Evolutionary conservation across 2,113 vertebrate genomes (phyloP).

Genomic region (Leuciscus idus): DNA sequence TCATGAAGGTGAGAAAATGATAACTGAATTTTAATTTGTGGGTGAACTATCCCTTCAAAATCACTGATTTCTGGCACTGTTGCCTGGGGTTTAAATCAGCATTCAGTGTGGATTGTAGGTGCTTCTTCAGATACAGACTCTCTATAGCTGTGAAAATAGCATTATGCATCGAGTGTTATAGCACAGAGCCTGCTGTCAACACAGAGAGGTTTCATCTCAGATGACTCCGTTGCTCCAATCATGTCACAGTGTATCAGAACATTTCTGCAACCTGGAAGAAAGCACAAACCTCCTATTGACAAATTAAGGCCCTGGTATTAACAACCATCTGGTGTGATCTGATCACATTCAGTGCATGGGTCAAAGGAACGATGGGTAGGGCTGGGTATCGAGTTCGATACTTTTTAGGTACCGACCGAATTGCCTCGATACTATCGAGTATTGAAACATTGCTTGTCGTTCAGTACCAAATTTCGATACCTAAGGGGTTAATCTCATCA

Average conservation of each 20-base stretch:
- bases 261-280: neutral
- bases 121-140: neutral
- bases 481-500: no score
- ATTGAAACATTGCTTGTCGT: no score
- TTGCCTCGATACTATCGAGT: no score
- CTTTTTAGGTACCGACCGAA: no score
- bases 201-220: neutral
- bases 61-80: neutral
- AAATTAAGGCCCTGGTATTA: neutral
- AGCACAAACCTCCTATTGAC: neutral
- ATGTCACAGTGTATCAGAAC: neutral
- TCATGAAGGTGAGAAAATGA: neutral
- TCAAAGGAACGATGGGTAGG: neutral
- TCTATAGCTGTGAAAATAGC: neutral
- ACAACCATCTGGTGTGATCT: neutral
- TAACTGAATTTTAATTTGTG: neutral
- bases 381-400: no score
- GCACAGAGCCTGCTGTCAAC: conserved; percentile 4
- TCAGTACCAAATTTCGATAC: no score
- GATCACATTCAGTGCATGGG: neutral
- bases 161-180: neutral
- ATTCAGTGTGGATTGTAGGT: neutral
- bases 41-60: neutral
- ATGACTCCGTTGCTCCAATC: neutral
- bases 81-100: neutral